These are phyloP conservation scores for Sisyra nigra DNA, from an alignment of 2,888 invertebrate species.

Conservation along the genomic window DNA sequence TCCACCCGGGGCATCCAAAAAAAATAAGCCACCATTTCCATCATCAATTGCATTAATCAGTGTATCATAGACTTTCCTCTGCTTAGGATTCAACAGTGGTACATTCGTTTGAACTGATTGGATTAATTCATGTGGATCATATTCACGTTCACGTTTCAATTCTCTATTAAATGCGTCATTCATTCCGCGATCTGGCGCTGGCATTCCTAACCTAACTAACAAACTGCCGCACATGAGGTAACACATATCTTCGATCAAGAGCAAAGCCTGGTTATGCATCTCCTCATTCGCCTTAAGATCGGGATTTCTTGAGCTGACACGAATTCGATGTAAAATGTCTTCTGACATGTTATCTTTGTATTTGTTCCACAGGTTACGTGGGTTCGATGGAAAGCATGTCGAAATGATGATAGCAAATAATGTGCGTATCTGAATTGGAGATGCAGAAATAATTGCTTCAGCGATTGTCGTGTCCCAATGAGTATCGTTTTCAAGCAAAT, in stretches of 20 bases:
- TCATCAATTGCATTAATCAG: slow-evolving; percentile 14
- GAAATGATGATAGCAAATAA: slow-evolving; percentile 16
- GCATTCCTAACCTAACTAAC: slow-evolving; percentile 15
- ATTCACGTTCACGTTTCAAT: slow-evolving; percentile 19
- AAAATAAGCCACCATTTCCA: slow-evolving; percentile 16
- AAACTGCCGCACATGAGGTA: slow-evolving; percentile 17
- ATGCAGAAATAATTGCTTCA: slow-evolving; percentile 13
- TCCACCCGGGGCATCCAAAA: slow-evolving; percentile 12
- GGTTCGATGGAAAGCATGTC: slow-evolving; percentile 15
- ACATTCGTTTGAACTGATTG: slow-evolving; percentile 8
- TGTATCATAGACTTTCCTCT: slow-evolving; percentile 13
- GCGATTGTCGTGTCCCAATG: slow-evolving; percentile 14
- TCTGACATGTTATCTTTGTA: slow-evolving; percentile 14
- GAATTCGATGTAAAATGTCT: slow-evolving; percentile 13
- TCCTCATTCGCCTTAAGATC: slow-evolving; percentile 13
- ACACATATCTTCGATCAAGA: slow-evolving; percentile 21
- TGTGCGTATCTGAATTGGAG: slow-evolving; percentile 15
- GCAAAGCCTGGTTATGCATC: slow-evolving; percentile 16
- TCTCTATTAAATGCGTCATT: slow-evolving; percentile 16
- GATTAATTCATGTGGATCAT: slow-evolving; percentile 12
- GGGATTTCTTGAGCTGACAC: slow-evolving; percentile 11
- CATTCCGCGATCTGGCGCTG: slow-evolving; percentile 16
- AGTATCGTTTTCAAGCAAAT: slow-evolving; percentile 15
- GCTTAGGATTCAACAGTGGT: slow-evolving; percentile 8
- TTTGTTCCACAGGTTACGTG: slow-evolving; percentile 12